Evolutionary conservation across 1,140 invertebrate genomes (phyloP).

Genomic region (Bombus soroeensis): DNA sequence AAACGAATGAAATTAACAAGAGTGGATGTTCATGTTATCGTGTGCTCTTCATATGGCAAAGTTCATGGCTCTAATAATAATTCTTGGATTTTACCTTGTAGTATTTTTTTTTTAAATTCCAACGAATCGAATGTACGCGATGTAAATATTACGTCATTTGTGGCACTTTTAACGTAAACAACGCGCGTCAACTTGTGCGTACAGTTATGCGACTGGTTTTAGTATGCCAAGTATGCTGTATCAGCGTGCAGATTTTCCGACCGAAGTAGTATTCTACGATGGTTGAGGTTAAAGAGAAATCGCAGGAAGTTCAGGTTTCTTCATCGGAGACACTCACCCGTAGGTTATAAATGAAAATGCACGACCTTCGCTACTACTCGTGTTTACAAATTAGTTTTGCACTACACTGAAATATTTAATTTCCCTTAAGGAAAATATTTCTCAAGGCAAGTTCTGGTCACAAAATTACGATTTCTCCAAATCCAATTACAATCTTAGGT

Average conservation of each 20-base stretch:
- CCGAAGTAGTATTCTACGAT: neutral
- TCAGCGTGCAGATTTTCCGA: slow-evolving; percentile 17
- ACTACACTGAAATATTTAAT: neutral
- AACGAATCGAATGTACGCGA: neutral
- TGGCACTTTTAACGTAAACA: neutral
- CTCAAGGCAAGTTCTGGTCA: neutral
- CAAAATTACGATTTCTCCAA: too few species aligned
- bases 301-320: neutral
- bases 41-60: too few species aligned
- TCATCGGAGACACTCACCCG: neutral
- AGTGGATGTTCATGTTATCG: too few species aligned
- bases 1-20: too few species aligned
- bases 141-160: slow-evolving; percentile 15
- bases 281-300: neutral
- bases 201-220: slow-evolving; percentile 10
- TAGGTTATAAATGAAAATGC: neutral
- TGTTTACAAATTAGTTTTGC: neutral
- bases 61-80: neutral
- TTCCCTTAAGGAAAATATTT: neutral
- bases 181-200: neutral
- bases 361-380: neutral
- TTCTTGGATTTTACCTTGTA: too few species aligned
- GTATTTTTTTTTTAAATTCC: neutral
- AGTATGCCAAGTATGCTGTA: neutral
- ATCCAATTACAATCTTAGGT: neutral